Evolutionary conservation across 2,113 vertebrate species (phyloP).

Genomic region (Tylochromis polylepis): DNA sequence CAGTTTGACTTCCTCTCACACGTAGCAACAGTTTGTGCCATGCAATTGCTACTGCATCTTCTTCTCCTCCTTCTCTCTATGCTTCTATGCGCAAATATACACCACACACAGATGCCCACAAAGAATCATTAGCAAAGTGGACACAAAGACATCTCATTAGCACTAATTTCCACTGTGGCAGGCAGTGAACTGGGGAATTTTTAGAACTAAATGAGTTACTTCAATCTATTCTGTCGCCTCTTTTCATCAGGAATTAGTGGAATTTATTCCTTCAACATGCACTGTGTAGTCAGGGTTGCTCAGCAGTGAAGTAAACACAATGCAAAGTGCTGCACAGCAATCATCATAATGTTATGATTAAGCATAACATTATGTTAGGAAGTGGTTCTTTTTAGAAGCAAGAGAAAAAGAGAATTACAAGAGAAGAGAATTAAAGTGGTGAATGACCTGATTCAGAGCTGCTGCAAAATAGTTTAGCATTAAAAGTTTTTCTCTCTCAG

Average conservation of each 20-base stretch:
- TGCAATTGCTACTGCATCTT: background rate
- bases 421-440: background rate
- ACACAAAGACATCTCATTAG: slow-evolving; percentile 22
- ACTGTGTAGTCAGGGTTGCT: background rate
- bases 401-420: background rate
- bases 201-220: background rate
- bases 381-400: background rate
- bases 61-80: background rate
- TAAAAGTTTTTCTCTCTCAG: background rate
- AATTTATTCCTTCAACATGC: background rate
- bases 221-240: background rate
- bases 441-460: background rate
- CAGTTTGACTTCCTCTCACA: background rate
- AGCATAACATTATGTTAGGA: background rate
- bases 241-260: background rate
- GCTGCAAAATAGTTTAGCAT: background rate
- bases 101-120: background rate
- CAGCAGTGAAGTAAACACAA: background rate
- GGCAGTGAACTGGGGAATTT: background rate
- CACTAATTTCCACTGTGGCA: slow-evolving; percentile 29
- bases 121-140: slow-evolving; percentile 18
- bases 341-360: background rate
- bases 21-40: background rate
- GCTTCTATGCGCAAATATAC: background rate
- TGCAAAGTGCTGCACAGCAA: background rate